These are phyloP conservation scores for Coregonus clupeaformis DNA, from an alignment of 2,113 vertebrate species.

Conservation along the genomic window DNA sequence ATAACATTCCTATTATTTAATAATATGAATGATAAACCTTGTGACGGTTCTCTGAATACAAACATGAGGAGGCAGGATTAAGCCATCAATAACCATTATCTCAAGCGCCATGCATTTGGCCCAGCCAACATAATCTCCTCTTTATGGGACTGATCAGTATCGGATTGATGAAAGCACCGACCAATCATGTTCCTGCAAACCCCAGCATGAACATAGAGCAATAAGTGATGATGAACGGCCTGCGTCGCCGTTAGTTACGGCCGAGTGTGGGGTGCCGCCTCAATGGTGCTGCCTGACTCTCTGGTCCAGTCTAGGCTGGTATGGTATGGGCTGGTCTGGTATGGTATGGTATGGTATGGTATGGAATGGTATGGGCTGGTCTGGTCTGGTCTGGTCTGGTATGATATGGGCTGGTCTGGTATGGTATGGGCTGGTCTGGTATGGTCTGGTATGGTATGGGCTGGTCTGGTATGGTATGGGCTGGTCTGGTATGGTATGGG, in stretches of 20 bases:
- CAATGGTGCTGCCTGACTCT: background rate
- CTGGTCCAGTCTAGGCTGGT: background rate
- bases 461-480: conserved; percentile 4
- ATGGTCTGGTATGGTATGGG: background rate
- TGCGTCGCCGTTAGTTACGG: conserved; percentile 86
- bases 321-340: background rate
- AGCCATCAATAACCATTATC: conserved; percentile 99
- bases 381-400: background rate
- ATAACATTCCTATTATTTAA: background rate
- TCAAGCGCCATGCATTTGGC: conserved; percentile 89
- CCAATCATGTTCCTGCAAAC: conserved; percentile 97
- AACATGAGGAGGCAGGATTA: conserved; percentile 87
- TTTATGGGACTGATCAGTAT: conserved; percentile 95
- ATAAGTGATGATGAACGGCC: conserved; percentile 94
- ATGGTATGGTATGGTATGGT: background rate
- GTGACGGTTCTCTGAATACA: conserved; percentile 74
- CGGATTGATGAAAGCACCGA: conserved; percentile 99
- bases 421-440: background rate
- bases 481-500: background rate
- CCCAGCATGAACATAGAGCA: conserved; percentile 90
- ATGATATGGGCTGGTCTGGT: background rate
- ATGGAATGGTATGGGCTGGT: too few species aligned
- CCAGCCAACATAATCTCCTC: conserved; percentile 91
- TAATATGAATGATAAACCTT: conserved; percentile 24
- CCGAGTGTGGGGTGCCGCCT: conserved; percentile 37